phyloP scores from a whole-genome alignment of 2,797 vertebrate species.

The Apogon talboti region DNA sequence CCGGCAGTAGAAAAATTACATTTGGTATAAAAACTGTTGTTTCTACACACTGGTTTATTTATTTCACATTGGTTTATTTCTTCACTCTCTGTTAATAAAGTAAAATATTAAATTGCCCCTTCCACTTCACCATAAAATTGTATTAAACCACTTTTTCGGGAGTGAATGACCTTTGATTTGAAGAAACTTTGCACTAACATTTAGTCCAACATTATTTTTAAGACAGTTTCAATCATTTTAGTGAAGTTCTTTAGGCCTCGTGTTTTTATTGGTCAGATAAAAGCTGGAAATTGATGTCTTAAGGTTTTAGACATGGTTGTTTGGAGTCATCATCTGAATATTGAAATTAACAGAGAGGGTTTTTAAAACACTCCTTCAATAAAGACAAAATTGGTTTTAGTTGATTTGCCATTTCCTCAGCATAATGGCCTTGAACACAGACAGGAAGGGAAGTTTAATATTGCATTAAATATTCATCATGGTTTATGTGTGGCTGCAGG shows the following conservation, averaged over 20 bases:
- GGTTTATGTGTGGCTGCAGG: conserved; percentile 52
- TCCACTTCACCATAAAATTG: conserved; percentile 57
- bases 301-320: conserved; percentile 12
- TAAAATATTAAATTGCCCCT: neutral
- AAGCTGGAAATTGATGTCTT: conserved; percentile 5
- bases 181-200: conserved; percentile 28
- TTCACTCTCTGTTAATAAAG: too few relatives aligned
- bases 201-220: too few relatives aligned
- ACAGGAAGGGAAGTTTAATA: conserved; percentile 47
- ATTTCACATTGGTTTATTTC: too few relatives aligned
- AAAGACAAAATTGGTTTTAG: conserved; percentile 44
- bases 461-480: conserved; percentile 56
- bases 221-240: too few relatives aligned
- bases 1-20: too few relatives aligned
- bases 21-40: too few relatives aligned
- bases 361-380: conserved; percentile 28
- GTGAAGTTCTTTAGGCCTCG: conserved; percentile 7
- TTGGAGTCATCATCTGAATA: neutral
- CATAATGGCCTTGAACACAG: conserved; percentile 39
- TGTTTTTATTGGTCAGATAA: conserved; percentile 32
- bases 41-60: too few relatives aligned
- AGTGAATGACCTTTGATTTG: conserved; percentile 25
- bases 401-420: conserved; percentile 29
- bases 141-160: conserved; percentile 50
- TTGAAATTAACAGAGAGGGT: conserved; percentile 4